Evolutionary conservation across 2,113 vertebrate species (phyloP).

Genomic region (Gymnogyps californianus): DNA sequence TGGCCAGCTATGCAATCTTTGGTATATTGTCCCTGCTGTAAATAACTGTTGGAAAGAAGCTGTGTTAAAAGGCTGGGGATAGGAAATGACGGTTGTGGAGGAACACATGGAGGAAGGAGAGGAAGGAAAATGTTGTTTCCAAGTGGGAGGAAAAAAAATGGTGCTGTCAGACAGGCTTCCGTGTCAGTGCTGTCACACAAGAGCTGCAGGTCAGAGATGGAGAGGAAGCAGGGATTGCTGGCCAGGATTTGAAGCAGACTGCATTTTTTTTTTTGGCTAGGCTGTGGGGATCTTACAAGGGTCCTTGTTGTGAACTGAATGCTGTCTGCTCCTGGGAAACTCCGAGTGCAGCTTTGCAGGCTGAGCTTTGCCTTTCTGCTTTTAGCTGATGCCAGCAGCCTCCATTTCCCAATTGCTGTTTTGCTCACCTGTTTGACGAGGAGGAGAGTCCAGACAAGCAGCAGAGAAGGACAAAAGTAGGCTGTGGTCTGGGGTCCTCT

Average conservation of each 20-base stretch:
- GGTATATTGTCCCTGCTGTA: neutral
- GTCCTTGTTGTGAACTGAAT: neutral
- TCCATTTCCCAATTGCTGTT: neutral
- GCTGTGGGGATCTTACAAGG: neutral
- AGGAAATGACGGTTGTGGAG: neutral
- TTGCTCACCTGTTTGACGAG: neutral
- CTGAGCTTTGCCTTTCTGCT: neutral
- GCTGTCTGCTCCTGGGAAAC: constrained; percentile 4
- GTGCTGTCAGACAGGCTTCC: neutral
- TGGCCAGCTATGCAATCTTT: neutral
- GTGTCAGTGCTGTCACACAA: neutral
- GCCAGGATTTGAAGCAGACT: neutral
- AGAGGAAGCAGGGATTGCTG: neutral
- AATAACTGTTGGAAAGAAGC: neutral
- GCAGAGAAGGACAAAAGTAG: neutral
- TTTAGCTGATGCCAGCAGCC: neutral
- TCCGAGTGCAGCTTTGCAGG: neutral
- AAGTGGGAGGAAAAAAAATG: neutral
- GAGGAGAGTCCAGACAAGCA: neutral
- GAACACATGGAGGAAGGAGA: neutral
- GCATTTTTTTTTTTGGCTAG: neutral
- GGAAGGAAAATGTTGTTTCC: neutral
- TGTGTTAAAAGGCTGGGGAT: neutral
- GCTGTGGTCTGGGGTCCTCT: neutral
- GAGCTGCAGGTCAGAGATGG: neutral